A percentile compares a stretch with the other conserved stretches of the same genome.
Conservation (phyloP, 2,888 invertebrate species). For the Lasius fuliginosus region DNA sequence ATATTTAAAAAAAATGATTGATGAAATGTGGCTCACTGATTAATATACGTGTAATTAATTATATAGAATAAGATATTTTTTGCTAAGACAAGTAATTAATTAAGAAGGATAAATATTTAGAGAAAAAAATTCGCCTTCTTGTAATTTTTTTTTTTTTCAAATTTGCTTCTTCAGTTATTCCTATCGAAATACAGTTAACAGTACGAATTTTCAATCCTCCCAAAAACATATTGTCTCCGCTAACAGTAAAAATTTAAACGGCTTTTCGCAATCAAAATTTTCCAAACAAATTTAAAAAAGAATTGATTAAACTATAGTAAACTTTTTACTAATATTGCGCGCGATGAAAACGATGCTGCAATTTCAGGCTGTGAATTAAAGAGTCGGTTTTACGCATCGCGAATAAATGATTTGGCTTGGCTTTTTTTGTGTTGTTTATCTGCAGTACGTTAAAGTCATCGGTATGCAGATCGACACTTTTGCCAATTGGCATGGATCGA, state of each 20-base stretch:
- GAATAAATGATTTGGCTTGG: conserved; percentile 21
- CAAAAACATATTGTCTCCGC: not conserved
- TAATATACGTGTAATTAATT: not conserved
- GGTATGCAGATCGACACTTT: conserved; percentile 33
- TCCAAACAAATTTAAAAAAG: not conserved
- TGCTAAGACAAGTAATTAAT: not conserved
- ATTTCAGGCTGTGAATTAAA: conserved; percentile 11
- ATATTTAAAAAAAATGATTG: not conserved
- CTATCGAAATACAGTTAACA: not conserved
- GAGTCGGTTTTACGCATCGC: not conserved
- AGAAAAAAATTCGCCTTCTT: not conserved
- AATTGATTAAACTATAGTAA: not conserved
- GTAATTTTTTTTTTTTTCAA: conserved; percentile 7
- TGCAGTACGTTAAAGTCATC: not conserved
- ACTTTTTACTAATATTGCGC: conserved; percentile 5
- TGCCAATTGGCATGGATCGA: conserved; percentile 41
- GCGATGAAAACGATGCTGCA: not conserved
- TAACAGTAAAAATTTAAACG: not conserved
- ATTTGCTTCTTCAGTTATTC: not conserved
- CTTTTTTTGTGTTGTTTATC: conserved; percentile 32
- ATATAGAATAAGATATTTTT: not conserved
- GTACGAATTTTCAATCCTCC: not conserved
- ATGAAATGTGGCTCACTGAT: not conserved
- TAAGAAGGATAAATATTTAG: not conserved
- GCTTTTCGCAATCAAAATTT: not conserved